Evolutionary conservation across 2,113 vertebrate genomes (phyloP).

Genomic region (Scolopax mira): DNA sequence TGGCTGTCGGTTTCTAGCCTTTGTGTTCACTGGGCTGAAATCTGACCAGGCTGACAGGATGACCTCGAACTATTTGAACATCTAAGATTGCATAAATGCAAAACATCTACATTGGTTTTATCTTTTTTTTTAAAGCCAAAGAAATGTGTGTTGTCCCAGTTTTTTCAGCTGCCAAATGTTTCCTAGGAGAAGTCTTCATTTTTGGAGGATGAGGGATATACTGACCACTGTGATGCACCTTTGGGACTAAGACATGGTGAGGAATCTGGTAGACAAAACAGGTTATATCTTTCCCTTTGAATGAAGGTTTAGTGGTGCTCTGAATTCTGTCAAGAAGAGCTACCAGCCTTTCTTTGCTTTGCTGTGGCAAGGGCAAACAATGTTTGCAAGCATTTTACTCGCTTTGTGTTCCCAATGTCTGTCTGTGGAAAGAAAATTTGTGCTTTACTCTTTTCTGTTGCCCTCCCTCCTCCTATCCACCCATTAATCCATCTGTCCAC

Average conservation of each 20-base stretch:
- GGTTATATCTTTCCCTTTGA: not conserved
- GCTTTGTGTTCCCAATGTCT: not conserved
- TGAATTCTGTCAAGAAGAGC: not conserved
- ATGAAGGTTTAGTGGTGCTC: not conserved
- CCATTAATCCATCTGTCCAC: not conserved
- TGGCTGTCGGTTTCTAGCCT: not conserved
- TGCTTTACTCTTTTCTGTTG: not conserved
- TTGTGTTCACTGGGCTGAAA: not conserved
- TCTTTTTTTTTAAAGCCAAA: not conserved
- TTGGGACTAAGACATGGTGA: not conserved
- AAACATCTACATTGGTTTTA: not conserved
- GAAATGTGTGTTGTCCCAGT: not conserved
- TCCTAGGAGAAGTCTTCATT: not conserved
- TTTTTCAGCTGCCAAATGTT: not conserved
- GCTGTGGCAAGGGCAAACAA: not conserved
- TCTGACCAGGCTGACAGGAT: not conserved
- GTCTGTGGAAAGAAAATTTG: not conserved
- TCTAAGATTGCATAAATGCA: not conserved
- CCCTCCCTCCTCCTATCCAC: accelerated
- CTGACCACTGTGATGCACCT: not conserved
- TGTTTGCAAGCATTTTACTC: not conserved
- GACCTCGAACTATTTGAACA: not conserved
- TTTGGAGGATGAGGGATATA: not conserved
- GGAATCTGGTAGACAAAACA: not conserved
- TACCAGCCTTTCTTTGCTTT: not conserved